Conservation (phyloP, 2,797 vertebrate species). For the Pangasius djambal region DNA sequence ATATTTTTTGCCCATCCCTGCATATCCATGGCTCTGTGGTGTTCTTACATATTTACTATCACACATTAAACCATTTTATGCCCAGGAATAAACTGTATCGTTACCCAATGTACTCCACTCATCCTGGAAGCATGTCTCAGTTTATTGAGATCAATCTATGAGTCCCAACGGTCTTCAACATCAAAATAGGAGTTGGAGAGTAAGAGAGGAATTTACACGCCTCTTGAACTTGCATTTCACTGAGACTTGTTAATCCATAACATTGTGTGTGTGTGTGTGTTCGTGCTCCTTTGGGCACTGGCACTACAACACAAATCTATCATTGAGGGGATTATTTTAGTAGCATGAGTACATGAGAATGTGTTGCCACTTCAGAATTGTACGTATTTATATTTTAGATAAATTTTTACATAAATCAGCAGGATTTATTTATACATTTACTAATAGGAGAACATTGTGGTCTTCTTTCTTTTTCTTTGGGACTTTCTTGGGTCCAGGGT, state of each 20-base stretch:
- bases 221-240: slow-evolving; percentile 9
- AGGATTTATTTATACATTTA: background rate
- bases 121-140: background rate
- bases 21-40: background rate
- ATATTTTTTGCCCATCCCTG: background rate
- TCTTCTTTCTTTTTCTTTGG: background rate
- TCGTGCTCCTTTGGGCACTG: background rate
- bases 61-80: too few relatives aligned
- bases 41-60: background rate
- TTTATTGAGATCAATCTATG: background rate
- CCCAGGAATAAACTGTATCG: background rate
- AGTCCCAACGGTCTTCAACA: background rate
- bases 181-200: background rate
- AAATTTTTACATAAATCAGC: background rate
- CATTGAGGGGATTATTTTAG: background rate
- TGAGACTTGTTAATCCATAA: background rate
- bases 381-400: background rate
- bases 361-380: background rate
- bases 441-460: background rate
- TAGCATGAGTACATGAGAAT: background rate
- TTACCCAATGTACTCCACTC: background rate
- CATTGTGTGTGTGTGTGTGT: background rate
- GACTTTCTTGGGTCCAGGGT: background rate
- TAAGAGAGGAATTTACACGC: slow-evolving; percentile 2
- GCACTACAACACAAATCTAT: background rate